A percentile compares a stretch with the other conserved stretches of the same genome.
phyloP scores from a whole-genome alignment of 2,113 vertebrate species.

The Eretmochelys imbricata region DNA sequence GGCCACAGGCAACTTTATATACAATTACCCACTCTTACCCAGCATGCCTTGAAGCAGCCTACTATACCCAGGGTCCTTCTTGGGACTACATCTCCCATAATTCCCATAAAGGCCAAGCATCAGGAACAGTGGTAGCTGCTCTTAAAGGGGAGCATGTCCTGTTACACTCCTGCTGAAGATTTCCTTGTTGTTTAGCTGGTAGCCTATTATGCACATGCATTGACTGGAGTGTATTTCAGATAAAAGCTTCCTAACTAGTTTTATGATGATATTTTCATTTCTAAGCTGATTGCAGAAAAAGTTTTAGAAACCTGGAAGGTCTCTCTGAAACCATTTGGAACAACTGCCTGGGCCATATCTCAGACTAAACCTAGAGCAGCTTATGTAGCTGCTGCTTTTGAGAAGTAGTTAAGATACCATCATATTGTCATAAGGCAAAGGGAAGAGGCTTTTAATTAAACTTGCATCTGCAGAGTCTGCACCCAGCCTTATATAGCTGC shows the following conservation, averaged over 20 bases:
- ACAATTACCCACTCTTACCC: background rate
- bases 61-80: background rate
- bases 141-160: background rate
- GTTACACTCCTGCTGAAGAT: background rate
- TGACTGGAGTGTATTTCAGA: background rate
- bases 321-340: background rate
- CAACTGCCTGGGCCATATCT: background rate
- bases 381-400: background rate
- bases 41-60: background rate
- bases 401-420: background rate
- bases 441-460: slow-evolving; percentile 10
- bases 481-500: slow-evolving; percentile 21
- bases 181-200: background rate
- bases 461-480: slow-evolving; percentile 32
- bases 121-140: background rate
- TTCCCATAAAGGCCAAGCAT: background rate
- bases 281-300: background rate
- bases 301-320: background rate
- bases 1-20: background rate
- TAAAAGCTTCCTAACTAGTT: background rate
- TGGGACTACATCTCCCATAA: background rate
- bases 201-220: background rate
- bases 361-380: background rate
- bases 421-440: rapidly evolving
- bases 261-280: background rate